phyloP scores from a whole-genome alignment of 2,888 invertebrate species.

The Drosophila borborema region DNA sequence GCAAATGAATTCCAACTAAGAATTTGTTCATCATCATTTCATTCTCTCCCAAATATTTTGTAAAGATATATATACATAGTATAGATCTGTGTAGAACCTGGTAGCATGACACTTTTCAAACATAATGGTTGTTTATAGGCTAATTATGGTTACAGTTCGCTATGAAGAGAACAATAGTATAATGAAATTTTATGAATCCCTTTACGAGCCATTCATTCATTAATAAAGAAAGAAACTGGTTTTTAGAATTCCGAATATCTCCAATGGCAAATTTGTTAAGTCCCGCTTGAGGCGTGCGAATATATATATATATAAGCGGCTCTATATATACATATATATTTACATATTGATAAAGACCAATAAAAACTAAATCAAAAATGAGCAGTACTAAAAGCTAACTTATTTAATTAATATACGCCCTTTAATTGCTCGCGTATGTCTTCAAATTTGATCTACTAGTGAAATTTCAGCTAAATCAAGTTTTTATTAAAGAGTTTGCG shows the following conservation, averaged over 20 bases:
- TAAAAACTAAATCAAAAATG: slow-evolving; percentile 23
- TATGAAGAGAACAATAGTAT: slow-evolving; percentile 39
- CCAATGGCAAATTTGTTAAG: slow-evolving; percentile 37
- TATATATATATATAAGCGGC: slow-evolving; percentile 14
- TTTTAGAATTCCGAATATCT: background rate
- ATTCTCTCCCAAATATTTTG: background rate
- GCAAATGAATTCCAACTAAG: slow-evolving; percentile 1
- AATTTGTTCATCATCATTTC: background rate
- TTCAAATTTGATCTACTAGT: slow-evolving; percentile 59
- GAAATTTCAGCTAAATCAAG: slow-evolving; percentile 54
- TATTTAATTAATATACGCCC: slow-evolving; percentile 23
- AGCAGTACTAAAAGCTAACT: slow-evolving; percentile 17
- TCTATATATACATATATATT: slow-evolving; percentile 25
- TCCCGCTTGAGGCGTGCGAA: slow-evolving; percentile 11
- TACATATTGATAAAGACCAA: slow-evolving; percentile 38
- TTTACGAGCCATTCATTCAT: background rate
- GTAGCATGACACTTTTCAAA: slow-evolving; percentile 32
- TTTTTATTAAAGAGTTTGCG: slow-evolving; percentile 29
- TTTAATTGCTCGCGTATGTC: slow-evolving; percentile 22
- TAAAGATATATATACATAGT: slow-evolving; percentile 11
- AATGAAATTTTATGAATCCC: slow-evolving; percentile 18
- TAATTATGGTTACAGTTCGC: slow-evolving; percentile 63
- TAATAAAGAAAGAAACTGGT: background rate
- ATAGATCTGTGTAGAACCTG: slow-evolving; percentile 16
- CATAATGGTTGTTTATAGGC: slow-evolving; percentile 61